Conservation (phyloP, 2,888 invertebrate genomes). For the Caenorhabditis sp. region DNA sequence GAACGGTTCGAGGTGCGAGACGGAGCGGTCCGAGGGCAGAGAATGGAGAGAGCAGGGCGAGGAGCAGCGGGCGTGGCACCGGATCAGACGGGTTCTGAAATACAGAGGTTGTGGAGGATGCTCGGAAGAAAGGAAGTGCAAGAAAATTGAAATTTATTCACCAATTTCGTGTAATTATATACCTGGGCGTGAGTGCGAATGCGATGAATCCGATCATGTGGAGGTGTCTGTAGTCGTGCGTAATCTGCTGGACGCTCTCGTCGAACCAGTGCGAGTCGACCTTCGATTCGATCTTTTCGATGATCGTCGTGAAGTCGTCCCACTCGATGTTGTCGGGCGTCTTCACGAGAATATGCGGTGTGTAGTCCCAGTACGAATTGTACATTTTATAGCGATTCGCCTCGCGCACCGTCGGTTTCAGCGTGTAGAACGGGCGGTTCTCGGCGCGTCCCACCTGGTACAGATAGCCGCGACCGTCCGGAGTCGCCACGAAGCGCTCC, state of each 20-base stretch:
- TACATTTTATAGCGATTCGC: not conserved
- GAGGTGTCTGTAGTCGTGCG: not conserved
- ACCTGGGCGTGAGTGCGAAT: not conserved
- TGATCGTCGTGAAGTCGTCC: not conserved
- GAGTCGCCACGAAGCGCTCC: conserved; percentile 12
- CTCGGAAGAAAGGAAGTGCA: not conserved
- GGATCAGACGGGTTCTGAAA: conserved; percentile 3
- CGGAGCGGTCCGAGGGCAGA: not conserved
- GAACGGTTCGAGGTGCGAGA: not conserved
- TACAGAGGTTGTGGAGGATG: not conserved
- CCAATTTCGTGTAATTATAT: too few species aligned
- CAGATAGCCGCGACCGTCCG: not conserved
- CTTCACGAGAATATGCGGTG: too few species aligned
- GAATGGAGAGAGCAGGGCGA: not conserved
- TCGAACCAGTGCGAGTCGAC: not conserved
- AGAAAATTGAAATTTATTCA: too few species aligned
- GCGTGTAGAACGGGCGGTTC: conserved; percentile 8
- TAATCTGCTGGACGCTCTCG: not conserved
- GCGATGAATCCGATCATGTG: conserved; percentile 10
- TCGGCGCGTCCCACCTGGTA: conserved; percentile 1
- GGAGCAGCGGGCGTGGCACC: not conserved
- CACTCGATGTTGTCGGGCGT: too few species aligned
- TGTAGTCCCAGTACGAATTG: not conserved
- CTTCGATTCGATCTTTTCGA: not conserved
- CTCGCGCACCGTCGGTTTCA: conserved; percentile 6